Conservation (phyloP, 1,140 invertebrate species). For the Drosophila elegans region DNA sequence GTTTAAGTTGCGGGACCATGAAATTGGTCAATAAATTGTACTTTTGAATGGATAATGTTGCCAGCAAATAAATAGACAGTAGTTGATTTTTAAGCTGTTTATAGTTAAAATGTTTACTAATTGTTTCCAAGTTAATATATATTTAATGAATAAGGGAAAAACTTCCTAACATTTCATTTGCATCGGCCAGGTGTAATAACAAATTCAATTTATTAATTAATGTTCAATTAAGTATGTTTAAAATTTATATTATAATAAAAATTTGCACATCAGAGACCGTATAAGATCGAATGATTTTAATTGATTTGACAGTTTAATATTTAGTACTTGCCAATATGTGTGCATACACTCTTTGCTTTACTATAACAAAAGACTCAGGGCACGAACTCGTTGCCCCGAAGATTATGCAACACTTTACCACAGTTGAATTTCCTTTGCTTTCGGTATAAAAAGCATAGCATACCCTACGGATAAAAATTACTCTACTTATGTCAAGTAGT, state of each 20-base stretch:
- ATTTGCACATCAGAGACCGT: too few species aligned
- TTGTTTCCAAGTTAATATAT: too few species aligned
- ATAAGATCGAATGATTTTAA: too few species aligned
- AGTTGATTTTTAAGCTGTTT: not conserved
- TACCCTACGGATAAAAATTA: slow-evolving; percentile 18
- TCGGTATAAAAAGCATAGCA: slow-evolving; percentile 4
- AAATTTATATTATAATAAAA: too few species aligned
- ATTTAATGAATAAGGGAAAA: too few species aligned
- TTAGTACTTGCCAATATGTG: not conserved
- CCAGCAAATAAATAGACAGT: slow-evolving; percentile 12
- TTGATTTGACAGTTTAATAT: too few species aligned
- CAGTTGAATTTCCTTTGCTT: not conserved
- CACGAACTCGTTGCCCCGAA: slow-evolving; percentile 30
- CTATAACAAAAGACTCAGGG: slow-evolving; percentile 66
- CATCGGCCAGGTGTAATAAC: too few species aligned
- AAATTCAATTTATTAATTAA: too few species aligned
- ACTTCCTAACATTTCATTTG: too few species aligned
- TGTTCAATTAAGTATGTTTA: too few species aligned
- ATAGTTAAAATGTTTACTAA: not conserved
- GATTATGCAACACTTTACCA: slow-evolving; percentile 27
- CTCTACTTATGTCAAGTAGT: not conserved
- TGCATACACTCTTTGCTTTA: not conserved
- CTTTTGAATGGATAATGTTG: slow-evolving; percentile 7
- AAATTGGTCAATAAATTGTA: slow-evolving; percentile 43
- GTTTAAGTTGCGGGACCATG: slow-evolving; percentile 34